Evolutionary conservation across 2,888 invertebrate genomes (phyloP).

Genomic region (Lordiphosa andalusiaca): DNA sequence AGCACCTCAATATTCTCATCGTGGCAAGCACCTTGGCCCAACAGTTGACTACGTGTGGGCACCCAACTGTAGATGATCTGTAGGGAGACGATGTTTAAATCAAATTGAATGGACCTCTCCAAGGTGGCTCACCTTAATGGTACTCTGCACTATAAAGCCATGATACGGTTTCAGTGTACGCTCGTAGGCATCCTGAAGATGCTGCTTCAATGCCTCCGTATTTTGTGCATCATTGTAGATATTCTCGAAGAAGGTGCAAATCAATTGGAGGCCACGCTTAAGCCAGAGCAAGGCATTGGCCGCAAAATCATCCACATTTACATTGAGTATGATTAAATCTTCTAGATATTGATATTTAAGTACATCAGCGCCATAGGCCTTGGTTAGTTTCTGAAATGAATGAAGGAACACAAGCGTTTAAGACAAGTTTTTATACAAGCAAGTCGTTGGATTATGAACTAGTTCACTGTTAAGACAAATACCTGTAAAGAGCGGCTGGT

Average conservation of each 20-base stretch:
- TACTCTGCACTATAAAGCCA: conserved; percentile 87
- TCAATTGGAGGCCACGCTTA: conserved; percentile 81
- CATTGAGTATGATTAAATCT: conserved; percentile 85
- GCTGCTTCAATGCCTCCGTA: conserved; percentile 83
- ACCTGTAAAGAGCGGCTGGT: too few species aligned
- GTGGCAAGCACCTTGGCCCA: conserved; percentile 80
- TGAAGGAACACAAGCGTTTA: neutral
- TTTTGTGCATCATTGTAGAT: conserved; percentile 74
- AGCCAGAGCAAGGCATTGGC: conserved; percentile 88
- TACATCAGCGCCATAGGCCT: conserved; percentile 82
- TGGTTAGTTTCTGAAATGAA: conserved; percentile 83
- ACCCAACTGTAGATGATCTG: conserved; percentile 85
- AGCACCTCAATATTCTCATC: conserved; percentile 79
- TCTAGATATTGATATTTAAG: conserved; percentile 83
- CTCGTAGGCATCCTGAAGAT: conserved; percentile 85
- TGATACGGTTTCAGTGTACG: conserved; percentile 87
- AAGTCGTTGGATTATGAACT: too few species aligned
- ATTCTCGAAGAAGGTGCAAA: conserved; percentile 79
- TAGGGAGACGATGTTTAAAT: neutral
- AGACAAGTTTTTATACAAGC: too few species aligned
- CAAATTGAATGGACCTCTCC: too few species aligned
- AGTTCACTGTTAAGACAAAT: too few species aligned
- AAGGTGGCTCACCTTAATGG: conserved; percentile 84
- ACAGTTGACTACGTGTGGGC: conserved; percentile 83
- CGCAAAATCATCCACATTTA: conserved; percentile 81